phyloP scores from a whole-genome alignment of 35 echinoderm and acorn worm genomes.

The Ophiothrix spiculata region DNA sequence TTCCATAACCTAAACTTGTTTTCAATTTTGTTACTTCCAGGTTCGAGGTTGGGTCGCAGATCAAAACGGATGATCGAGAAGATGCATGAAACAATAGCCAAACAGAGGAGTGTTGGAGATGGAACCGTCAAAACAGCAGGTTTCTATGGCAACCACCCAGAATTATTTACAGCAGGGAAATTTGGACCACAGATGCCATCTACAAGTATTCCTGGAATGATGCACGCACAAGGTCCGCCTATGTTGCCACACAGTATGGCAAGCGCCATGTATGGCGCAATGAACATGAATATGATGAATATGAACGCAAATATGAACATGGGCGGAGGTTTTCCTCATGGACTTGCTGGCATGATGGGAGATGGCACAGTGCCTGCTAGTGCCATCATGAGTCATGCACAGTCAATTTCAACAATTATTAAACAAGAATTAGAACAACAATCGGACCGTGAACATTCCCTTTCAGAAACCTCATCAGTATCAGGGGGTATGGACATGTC shows the following conservation, averaged over 20 bases:
- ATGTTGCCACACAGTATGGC: constrained; percentile 66
- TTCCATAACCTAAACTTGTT: background rate
- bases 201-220: constrained; percentile 2
- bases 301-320: background rate
- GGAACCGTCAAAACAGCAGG: constrained; percentile 72
- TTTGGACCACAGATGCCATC: constrained; percentile 33
- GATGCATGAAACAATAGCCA: constrained; percentile 98
- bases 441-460: constrained; percentile 50
- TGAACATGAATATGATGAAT: constrained; percentile 16
- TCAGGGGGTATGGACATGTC: constrained; percentile 57
- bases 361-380: constrained; percentile 51
- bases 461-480: constrained; percentile 56
- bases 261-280: constrained; percentile 59
- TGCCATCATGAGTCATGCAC: constrained; percentile 58
- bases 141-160: constrained; percentile 95
- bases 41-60: constrained; percentile 82
- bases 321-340: constrained; percentile 32
- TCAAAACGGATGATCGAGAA: constrained; percentile 99
- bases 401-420: constrained; percentile 86
- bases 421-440: constrained; percentile 85
- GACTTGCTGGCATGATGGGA: constrained; percentile 50
- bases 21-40: constrained; percentile 29
- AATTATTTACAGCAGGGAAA: constrained; percentile 78
- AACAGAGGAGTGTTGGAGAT: constrained; percentile 79
- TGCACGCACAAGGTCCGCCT: constrained; percentile 24